Base-by-base conservation (phyloP, 2,797 vertebrate genomes). In the Triplophysa yarkandensis region DNA sequence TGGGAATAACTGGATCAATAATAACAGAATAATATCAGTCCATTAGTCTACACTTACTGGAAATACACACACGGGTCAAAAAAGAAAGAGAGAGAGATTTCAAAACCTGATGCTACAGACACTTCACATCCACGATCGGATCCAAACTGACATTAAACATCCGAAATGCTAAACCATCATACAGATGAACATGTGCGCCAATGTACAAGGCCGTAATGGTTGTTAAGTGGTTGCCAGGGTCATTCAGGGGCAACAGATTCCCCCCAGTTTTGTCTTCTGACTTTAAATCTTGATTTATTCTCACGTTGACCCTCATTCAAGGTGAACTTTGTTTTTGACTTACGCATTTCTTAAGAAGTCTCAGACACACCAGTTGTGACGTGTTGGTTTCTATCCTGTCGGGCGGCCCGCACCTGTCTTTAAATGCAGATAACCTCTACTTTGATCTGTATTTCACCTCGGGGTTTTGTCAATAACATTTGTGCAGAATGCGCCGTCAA, bases 1-100 rank as follows among this genome's bases (percentile, higher is more conserved):
- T 34, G 44, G 34, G 28, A 74, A 69, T 57, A 52, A 58, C 46
- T 27, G 2, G 55, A 64, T 75, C 76, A 67, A 75, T 78, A 71
- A 68, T 2, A 1, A 43, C 50, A 65, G 17, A 27, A 78, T 62
- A n/a, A 36, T 30, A n/a, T 39, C 44, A 68, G 46, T 19, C 10
- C 71, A 62, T 54, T 16, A 14, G 65, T 67, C 23, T 39, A 32
- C 63, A 71, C 65, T 72, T 52, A 72, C 66, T 44, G 71, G 63
- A 71, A 68, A 68, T 14, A 21, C 65, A 46, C 62, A 67, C 39
- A 4, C 2, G 10, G 11, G 17, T 69, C 66, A n/a, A n/a, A n/a
- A n/a, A n/a, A n/a, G n/a, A n/a, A n/a, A n/a, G n/a, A n/a, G 10
- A 48, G 60, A 28, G 39, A 30, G 27, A 21, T 23, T 17, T 28